Evolutionary conservation across 1,140 invertebrate genomes (phyloP).

Genomic region (Hestina assimilis): DNA sequence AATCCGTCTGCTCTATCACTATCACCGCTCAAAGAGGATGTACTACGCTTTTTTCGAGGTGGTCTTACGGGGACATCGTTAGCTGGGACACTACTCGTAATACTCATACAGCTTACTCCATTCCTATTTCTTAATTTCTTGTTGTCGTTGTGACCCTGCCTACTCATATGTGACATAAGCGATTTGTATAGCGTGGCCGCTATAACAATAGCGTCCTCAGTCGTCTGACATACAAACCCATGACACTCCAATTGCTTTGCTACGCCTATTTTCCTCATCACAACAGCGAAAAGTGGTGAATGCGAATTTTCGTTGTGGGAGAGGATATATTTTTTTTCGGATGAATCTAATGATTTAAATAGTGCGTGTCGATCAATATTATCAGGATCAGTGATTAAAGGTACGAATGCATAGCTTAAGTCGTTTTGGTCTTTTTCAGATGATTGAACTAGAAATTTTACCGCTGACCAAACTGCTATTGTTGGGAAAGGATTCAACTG

Average conservation of each 20-base stretch:
- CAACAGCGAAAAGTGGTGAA: slow-evolving; percentile 93
- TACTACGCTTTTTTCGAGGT: slow-evolving; percentile 79
- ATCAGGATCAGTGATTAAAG: slow-evolving; percentile 90
- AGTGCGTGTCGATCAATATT: slow-evolving; percentile 85
- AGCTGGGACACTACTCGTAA: slow-evolving; percentile 79
- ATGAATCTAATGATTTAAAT: slow-evolving; percentile 78
- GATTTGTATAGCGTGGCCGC: slow-evolving; percentile 93
- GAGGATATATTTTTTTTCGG: slow-evolving; percentile 79
- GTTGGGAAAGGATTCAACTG: slow-evolving; percentile 90
- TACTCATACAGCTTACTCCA: slow-evolving; percentile 84
- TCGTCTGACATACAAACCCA: slow-evolving; percentile 91
- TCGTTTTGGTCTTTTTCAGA: slow-evolving; percentile 71
- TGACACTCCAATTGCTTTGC: slow-evolving; percentile 92
- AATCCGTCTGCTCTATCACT: slow-evolving; percentile 77
- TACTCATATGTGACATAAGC: slow-evolving; percentile 87
- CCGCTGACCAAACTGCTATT: slow-evolving; percentile 94
- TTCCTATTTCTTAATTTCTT: slow-evolving; percentile 82
- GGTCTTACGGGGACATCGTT: slow-evolving; percentile 77
- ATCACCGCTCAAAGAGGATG: slow-evolving; percentile 80
- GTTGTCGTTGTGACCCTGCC: slow-evolving; percentile 65
- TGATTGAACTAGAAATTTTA: slow-evolving; percentile 85
- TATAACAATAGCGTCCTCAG: slow-evolving; percentile 93
- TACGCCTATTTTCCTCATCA: slow-evolving; percentile 89
- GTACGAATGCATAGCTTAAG: slow-evolving; percentile 87
- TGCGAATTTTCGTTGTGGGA: slow-evolving; percentile 80